Base-by-base conservation (phyloP, 2,888 invertebrate genomes). In the Drosophila mettleri region DNA sequence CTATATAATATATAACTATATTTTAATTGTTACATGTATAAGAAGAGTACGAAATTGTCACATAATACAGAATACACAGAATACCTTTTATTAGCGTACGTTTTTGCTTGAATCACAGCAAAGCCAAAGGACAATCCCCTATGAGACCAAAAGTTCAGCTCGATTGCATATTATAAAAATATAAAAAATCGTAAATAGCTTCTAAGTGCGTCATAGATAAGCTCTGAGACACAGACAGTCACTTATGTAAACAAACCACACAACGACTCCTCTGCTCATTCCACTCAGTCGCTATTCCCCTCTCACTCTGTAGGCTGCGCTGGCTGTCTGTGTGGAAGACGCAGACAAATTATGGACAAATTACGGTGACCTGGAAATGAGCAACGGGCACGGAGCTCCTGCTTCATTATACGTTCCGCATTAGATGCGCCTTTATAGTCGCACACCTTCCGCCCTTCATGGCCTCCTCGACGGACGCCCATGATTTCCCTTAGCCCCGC, bases 271-370 rank as follows among this genome's bases (percentile, higher is more conserved):
- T 8, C 12, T 45, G 14, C 8, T 16, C 36, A 36, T n/a, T 16
- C 38, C 7, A 14, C 41, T 2, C 24, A 24, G n/a, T n/a, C n/a
- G n/a, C n/a, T 10, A 2, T 10, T 22, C 4, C 18, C 16, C 20
- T 20, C 12, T 16, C 46, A 18, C 36, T 22, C 33, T 18, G 16
- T 46, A n/a, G n/a, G n/a, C 36, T 57, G 51, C 46, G 43, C 18
- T 60, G 61, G 24, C 27, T 53, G 64, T 66, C 45, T 81, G 68
- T 78, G 82, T 78, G 66, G 72, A 88, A 88, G 85, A 72, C 85
- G 85, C 75, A 80, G 90, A 90, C 90, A 90, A 90, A 91, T 91
- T 91, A 90, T 88, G 88, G 90, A 91, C 90, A 90, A 91, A 90
- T 90, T 90, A 88, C 81, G 87, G 77, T 89, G 88, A 88, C 90